Evolutionary conservation across 2,113 vertebrate species (phyloP).

Genomic region (Gymnobelideus leadbeateri): DNA sequence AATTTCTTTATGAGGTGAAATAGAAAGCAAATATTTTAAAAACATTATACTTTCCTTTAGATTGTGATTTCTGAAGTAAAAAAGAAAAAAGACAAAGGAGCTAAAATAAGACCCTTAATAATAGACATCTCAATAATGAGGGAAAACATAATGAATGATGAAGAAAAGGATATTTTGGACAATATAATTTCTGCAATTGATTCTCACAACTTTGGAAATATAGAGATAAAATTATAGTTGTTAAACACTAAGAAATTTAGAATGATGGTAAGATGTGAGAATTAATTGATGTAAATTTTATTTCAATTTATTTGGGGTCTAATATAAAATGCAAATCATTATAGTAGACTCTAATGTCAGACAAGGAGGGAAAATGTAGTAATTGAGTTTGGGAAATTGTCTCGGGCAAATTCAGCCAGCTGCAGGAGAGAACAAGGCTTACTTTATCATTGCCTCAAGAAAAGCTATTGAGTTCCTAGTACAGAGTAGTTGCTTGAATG

Average conservation of each 20-base stretch:
- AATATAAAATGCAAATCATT: slow-evolving; percentile 77
- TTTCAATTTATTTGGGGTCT: slow-evolving; percentile 74
- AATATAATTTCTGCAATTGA: slow-evolving; percentile 53
- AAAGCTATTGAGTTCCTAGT: slow-evolving; percentile 85
- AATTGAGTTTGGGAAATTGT: slow-evolving; percentile 80
- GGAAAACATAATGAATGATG: slow-evolving; percentile 68
- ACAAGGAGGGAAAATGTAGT: slow-evolving; percentile 76
- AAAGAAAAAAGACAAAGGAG: slow-evolving; percentile 42
- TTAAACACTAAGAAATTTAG: slow-evolving; percentile 51
- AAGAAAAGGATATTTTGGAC: slow-evolving; percentile 33
- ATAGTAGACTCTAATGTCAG: slow-evolving; percentile 70
- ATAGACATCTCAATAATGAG: slow-evolving; percentile 61
- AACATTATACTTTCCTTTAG: slow-evolving; percentile 68
- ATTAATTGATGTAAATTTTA: slow-evolving; percentile 60
- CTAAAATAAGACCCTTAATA: slow-evolving; percentile 58
- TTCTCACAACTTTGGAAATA: slow-evolving; percentile 49
- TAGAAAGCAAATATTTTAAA: slow-evolving; percentile 51
- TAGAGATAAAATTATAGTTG: slow-evolving; percentile 55
- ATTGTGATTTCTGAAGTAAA: slow-evolving; percentile 62
- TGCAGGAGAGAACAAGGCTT: slow-evolving; percentile 87
- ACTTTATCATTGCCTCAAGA: slow-evolving; percentile 88
- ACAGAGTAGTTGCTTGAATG: slow-evolving; percentile 85
- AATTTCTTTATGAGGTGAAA: slow-evolving; percentile 56
- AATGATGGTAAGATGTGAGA: slow-evolving; percentile 59
- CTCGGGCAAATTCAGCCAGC: slow-evolving; percentile 83